Evolutionary conservation across 2,888 invertebrate species (phyloP).

Genomic region (Eristalis tenax): DNA sequence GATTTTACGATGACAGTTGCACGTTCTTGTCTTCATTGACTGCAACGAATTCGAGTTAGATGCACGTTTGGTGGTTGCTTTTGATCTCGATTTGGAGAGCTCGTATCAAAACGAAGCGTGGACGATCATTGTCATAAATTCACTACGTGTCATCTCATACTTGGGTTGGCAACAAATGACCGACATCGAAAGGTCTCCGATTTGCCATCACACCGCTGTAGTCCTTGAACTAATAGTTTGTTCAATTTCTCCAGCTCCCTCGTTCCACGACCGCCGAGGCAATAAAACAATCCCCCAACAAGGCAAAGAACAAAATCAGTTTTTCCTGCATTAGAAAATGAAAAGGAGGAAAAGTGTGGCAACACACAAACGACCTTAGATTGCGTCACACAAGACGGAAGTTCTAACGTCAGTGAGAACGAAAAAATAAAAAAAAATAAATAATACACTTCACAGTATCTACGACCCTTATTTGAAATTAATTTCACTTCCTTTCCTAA

Average conservation of each 20-base stretch:
- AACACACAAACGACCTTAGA: slow-evolving; percentile 8
- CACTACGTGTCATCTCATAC: too few species aligned
- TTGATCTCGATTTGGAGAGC: too few species aligned
- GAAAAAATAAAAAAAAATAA: neutral
- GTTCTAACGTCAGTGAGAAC: slow-evolving; percentile 15
- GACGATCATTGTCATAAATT: too few species aligned
- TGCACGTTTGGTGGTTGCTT: too few species aligned
- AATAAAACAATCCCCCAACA: neutral
- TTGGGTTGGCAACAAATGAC: neutral
- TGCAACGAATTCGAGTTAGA: too few species aligned
- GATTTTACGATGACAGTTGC: too few species aligned
- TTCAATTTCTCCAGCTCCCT: neutral
- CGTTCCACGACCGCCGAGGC: neutral
- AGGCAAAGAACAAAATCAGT: neutral
- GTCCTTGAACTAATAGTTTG: neutral
- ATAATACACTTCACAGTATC: slow-evolving; percentile 20
- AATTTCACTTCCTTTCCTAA: slow-evolving; percentile 49
- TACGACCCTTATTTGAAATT: slow-evolving; percentile 49
- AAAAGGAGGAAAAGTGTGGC: neutral
- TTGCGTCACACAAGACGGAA: slow-evolving; percentile 38
- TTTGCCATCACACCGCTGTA: neutral
- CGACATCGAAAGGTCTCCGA: neutral
- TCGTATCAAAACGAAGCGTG: too few species aligned
- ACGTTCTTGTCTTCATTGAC: too few species aligned
- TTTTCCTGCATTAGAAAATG: neutral